phyloP scores from a whole-genome alignment of 2,797 vertebrate species.

The Periparus ater region DNA sequence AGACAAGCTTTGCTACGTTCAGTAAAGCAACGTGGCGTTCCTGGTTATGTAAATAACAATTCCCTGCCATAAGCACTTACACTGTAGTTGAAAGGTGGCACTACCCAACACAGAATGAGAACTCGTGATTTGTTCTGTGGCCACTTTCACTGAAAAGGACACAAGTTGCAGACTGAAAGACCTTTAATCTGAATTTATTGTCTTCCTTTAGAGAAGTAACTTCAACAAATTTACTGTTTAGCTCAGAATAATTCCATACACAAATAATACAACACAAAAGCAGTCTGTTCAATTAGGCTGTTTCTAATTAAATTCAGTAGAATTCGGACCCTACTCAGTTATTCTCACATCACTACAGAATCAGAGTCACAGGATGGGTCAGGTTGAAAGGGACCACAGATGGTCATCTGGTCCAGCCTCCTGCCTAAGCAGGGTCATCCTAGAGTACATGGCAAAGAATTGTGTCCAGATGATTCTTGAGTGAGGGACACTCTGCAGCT shows the following conservation, averaged over 20 bases:
- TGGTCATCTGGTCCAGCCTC: neutral
- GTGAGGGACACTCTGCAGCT: neutral
- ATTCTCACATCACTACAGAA: neutral
- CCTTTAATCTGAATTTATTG: neutral
- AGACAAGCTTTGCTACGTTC: neutral
- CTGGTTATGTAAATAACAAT: neutral
- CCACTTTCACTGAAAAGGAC: rapidly evolving
- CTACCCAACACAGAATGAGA: neutral
- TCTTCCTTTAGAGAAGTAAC: neutral
- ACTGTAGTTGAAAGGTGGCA: neutral
- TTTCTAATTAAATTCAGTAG: neutral
- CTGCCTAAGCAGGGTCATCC: neutral
- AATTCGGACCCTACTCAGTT: neutral
- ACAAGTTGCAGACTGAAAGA: neutral
- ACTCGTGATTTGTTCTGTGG: neutral
- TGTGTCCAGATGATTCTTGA: neutral
- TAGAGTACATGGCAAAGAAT: neutral
- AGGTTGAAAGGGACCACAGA: neutral
- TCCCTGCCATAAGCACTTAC: neutral
- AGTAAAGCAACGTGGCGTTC: rapidly evolving
- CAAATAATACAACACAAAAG: neutral
- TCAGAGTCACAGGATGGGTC: neutral
- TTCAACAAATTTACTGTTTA: neutral
- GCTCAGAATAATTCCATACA: neutral
- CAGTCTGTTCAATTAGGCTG: neutral